Evolutionary conservation across 2,888 invertebrate genomes (phyloP).

Genomic region (Drosophila kokeensis): DNA sequence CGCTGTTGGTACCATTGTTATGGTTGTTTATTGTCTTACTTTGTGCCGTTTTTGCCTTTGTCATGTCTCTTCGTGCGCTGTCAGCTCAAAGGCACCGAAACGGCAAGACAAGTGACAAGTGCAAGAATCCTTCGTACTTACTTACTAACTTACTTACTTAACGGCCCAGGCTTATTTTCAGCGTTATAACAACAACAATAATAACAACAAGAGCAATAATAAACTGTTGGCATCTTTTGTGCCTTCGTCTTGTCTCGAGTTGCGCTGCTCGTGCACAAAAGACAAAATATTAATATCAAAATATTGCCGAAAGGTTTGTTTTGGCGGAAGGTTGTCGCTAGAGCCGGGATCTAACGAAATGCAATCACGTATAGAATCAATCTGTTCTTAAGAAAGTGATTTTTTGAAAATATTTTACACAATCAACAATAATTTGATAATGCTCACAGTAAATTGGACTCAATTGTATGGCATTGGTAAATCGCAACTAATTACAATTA

Average conservation of each 20-base stretch:
- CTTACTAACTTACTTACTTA: constrained; percentile 48
- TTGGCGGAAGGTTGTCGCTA: constrained; percentile 20
- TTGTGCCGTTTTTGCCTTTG: constrained; percentile 57
- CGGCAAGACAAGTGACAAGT: constrained; percentile 59
- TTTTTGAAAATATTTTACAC: not conserved
- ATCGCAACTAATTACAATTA: not conserved
- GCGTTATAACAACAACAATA: constrained; percentile 34
- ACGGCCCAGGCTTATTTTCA: constrained; percentile 51
- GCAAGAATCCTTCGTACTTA: constrained; percentile 63
- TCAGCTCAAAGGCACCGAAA: constrained; percentile 45
- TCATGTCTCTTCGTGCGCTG: constrained; percentile 42
- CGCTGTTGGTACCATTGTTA: constrained; percentile 47
- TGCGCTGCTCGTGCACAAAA: constrained; percentile 1
- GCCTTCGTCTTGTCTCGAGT: constrained; percentile 8
- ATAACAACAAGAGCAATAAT: constrained; percentile 36
- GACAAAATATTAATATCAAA: constrained; percentile 13
- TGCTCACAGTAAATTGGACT: not conserved
- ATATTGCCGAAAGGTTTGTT: constrained; percentile 20
- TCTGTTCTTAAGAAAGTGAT: not conserved
- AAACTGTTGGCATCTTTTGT: constrained; percentile 56
- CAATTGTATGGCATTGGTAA: not conserved
- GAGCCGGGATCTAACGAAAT: constrained; percentile 1
- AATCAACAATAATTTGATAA: not conserved
- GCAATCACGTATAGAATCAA: constrained; percentile 1
- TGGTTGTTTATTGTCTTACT: constrained; percentile 63